Conservation (phyloP, 35 echinoderm and acorn worm species). For the Stichopus chloronotus region DNA sequence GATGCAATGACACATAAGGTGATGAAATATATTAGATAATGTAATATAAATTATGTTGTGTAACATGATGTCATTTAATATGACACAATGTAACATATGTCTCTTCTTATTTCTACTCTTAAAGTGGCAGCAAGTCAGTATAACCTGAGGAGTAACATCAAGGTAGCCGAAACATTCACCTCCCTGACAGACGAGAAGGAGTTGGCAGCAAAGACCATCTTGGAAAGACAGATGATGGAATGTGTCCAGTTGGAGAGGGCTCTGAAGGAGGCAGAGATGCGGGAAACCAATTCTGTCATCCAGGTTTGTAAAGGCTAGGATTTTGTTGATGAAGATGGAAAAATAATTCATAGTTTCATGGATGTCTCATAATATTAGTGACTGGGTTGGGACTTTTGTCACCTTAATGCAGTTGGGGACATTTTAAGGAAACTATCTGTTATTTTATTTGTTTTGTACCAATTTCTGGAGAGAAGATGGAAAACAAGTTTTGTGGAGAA, state of each 20-base stretch:
- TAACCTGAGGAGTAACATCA: conserved; percentile 79
- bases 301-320: conserved; percentile 46
- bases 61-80: no score
- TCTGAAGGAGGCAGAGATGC: conserved; percentile 73
- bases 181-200: conserved; percentile 87
- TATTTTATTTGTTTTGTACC: no score
- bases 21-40: no score
- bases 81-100: background rate
- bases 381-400: background rate
- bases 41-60: no score
- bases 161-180: conserved; percentile 67
- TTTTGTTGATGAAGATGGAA: no score
- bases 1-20: no score
- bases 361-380: background rate
- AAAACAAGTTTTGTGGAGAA: no score
- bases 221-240: conserved; percentile 92
- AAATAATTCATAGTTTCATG: no score
- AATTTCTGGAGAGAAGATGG: no score
- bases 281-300: conserved; percentile 78
- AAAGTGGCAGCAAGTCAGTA: conserved; percentile 53
- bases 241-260: conserved; percentile 80
- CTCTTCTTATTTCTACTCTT: conserved; percentile 45
- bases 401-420: background rate
- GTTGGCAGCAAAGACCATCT: conserved; percentile 76
- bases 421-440: no score